A percentile compares a stretch with the other conserved stretches of the same genome.
Conservation (phyloP, 2,888 invertebrate species). For the Scaptomyza polygonia region DNA sequence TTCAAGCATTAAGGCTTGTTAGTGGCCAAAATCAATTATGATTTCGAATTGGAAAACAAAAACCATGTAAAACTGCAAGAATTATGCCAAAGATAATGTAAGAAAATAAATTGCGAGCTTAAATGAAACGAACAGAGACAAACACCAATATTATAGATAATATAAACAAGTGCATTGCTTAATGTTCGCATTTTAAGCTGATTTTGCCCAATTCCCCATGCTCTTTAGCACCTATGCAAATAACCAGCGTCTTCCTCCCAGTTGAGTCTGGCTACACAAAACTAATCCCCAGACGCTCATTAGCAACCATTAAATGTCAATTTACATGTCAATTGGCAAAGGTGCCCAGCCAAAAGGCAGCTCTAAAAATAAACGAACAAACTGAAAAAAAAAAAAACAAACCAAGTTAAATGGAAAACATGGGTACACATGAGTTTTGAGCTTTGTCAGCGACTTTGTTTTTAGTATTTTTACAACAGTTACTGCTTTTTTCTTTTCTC, state of each 20-base stretch:
- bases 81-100: background rate
- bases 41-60: background rate
- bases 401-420: constrained; percentile 11
- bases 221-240: constrained; percentile 46
- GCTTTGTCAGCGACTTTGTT: constrained; percentile 67
- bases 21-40: background rate
- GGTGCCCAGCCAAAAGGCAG: constrained; percentile 51
- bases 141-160: constrained; percentile 12
- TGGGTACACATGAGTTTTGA: constrained; percentile 65
- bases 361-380: constrained; percentile 41
- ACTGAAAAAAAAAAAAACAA: too few species aligned
- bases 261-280: constrained; percentile 31
- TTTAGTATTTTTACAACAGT: constrained; percentile 34
- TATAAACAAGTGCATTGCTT: background rate
- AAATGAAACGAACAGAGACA: background rate
- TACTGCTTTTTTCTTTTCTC: constrained; percentile 9
- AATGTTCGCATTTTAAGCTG: constrained; percentile 12
- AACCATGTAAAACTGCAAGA: background rate
- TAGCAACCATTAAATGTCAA: constrained; percentile 82
- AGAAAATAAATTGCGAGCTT: background rate
- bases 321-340: constrained; percentile 82
- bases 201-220: constrained; percentile 29
- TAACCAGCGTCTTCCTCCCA: constrained; percentile 14
- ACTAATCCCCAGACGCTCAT: constrained; percentile 77
- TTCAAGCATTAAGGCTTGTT: background rate